These are phyloP conservation scores for Temnothorax curvispinosus DNA, from an alignment of 1,140 invertebrate species.

Conservation along the genomic window DNA sequence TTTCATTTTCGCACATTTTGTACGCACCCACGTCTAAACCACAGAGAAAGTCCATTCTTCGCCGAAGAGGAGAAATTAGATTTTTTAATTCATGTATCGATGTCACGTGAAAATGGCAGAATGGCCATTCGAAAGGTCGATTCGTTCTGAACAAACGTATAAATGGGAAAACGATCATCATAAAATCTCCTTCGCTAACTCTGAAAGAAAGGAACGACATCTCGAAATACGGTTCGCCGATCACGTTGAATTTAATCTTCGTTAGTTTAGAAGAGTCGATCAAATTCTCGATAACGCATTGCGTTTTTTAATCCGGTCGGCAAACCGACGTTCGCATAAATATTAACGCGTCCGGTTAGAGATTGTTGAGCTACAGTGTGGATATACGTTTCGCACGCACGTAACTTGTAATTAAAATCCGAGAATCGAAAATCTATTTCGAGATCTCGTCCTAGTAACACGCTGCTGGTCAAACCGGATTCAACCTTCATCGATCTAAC, in stretches of 20 bases:
- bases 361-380: slow-evolving; percentile 17
- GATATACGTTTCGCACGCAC: neutral
- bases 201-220: slow-evolving; percentile 3
- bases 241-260: slow-evolving; percentile 2
- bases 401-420: slow-evolving; percentile 45
- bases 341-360: slow-evolving; percentile 32
- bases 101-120: neutral
- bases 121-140: neutral
- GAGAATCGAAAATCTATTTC: slow-evolving; percentile 58
- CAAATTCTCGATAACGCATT: slow-evolving; percentile 21
- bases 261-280: neutral
- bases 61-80: slow-evolving; percentile 45
- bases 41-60: slow-evolving; percentile 45
- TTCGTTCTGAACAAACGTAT: neutral
- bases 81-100: slow-evolving; percentile 49
- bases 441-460: slow-evolving; percentile 55
- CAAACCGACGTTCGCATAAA: slow-evolving; percentile 19
- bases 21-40: slow-evolving; percentile 37
- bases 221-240: neutral
- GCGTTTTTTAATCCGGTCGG: slow-evolving; percentile 5
- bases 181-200: neutral
- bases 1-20: slow-evolving; percentile 27
- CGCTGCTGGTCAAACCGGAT: slow-evolving; percentile 51
- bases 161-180: slow-evolving; percentile 23
- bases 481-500: slow-evolving; percentile 39